Conservation (phyloP, 2,113 vertebrate species). For the Todiramphus saurophagus region DNA sequence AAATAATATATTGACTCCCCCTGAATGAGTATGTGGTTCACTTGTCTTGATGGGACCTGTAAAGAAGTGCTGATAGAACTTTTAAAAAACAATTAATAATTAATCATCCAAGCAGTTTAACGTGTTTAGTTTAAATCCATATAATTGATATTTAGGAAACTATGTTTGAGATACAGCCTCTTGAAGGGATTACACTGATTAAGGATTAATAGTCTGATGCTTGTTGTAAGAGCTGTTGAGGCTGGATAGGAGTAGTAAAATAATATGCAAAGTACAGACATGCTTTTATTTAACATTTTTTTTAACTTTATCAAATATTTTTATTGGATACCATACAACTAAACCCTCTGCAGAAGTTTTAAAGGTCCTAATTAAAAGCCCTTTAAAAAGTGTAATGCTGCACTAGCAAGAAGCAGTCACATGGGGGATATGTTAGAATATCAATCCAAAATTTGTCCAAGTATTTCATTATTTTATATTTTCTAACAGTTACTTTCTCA, state of each 20-base stretch:
- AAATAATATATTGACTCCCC: not conserved
- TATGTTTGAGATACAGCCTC: constrained; percentile 56
- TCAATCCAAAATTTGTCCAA: not conserved
- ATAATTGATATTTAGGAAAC: constrained; percentile 74
- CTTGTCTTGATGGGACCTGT: not conserved
- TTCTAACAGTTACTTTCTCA: not conserved
- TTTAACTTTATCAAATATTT: constrained; percentile 54
- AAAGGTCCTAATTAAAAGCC: not conserved
- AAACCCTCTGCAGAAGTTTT: not conserved
- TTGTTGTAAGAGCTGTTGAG: constrained; percentile 63
- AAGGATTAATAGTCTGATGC: constrained; percentile 74
- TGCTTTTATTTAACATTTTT: constrained; percentile 35
- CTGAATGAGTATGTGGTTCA: not conserved
- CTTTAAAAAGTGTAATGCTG: not conserved
- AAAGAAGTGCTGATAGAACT: not conserved
- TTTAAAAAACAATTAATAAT: constrained; percentile 34
- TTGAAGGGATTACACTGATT: constrained; percentile 73
- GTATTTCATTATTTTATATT: not conserved
- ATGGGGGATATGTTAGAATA: constrained; percentile 45
- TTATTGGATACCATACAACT: constrained; percentile 34
- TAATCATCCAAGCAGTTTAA: constrained; percentile 34
- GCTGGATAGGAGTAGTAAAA: constrained; percentile 62
- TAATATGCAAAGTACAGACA: constrained; percentile 62
- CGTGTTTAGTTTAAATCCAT: constrained; percentile 69
- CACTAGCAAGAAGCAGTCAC: constrained; percentile 51